Conservation (phyloP, 2,797 vertebrate genomes). For the Galagoides demidoff region DNA sequence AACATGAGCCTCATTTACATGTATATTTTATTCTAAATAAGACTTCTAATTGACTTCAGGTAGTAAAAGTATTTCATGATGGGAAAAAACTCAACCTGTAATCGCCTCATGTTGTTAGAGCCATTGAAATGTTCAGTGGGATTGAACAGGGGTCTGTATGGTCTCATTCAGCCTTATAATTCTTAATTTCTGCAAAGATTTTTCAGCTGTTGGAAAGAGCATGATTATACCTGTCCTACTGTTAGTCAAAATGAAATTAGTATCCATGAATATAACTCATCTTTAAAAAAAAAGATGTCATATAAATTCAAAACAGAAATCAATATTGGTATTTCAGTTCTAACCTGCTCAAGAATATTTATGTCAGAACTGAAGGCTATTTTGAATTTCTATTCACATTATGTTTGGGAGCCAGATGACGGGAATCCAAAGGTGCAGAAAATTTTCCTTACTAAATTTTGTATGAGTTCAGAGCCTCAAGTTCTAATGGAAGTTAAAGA, state of each 20-base stretch:
- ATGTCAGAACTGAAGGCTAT: neutral
- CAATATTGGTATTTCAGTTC: neutral
- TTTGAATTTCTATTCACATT: neutral
- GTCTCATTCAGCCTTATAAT: neutral
- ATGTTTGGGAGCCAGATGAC: neutral
- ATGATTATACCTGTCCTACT: neutral
- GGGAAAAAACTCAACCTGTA: neutral
- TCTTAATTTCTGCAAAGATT: neutral
- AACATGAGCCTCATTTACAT: neutral
- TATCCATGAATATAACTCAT: neutral
- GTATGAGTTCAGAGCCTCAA: neutral
- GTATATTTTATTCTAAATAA: constrained; percentile 27
- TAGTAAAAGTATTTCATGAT: neutral
- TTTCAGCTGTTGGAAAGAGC: neutral
- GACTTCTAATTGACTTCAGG: neutral
- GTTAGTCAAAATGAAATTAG: constrained; percentile 5
- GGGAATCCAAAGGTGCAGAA: neutral
- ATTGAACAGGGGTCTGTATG: neutral
- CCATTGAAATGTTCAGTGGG: neutral
- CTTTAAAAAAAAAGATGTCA: neutral
- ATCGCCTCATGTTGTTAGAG: neutral
- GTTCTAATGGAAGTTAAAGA: constrained; percentile 23
- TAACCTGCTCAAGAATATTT: neutral
- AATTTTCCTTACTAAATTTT: constrained; percentile 53
- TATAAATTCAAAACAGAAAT: constrained; percentile 38